A percentile compares a stretch with the other conserved stretches of the same genome.
phyloP scores from a whole-genome alignment of 2,797 vertebrate genomes.

The Lophura swinhoii region DNA sequence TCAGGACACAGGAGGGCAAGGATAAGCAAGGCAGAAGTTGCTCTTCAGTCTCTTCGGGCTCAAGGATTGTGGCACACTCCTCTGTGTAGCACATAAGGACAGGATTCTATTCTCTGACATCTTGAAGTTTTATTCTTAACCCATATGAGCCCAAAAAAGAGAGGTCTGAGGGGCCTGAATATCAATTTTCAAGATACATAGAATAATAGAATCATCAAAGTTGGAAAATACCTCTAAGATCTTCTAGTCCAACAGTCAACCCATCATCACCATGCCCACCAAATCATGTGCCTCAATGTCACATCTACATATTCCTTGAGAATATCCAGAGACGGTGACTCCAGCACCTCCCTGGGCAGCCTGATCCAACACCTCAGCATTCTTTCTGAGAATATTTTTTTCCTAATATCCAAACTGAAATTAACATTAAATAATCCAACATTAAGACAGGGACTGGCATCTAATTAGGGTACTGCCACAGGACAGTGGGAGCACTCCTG shows the following conservation, averaged over 20 bases:
- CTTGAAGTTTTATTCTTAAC: neutral
- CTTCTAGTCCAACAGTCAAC: too few species aligned
- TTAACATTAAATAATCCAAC: too few species aligned
- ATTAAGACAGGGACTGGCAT: neutral
- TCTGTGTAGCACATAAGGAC: neutral
- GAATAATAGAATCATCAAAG: too few species aligned
- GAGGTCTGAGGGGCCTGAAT: neutral
- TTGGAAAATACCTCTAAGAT: too few species aligned
- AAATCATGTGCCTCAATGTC: too few species aligned
- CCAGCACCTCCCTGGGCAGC: too few species aligned
- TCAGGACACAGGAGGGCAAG: neutral
- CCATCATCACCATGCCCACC: too few species aligned
- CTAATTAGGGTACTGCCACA: neutral
- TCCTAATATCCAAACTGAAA: too few species aligned
- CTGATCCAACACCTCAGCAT: too few species aligned
- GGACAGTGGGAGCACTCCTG: neutral
- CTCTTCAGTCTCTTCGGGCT: neutral
- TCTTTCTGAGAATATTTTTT: too few species aligned
- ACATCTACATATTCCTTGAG: too few species aligned
- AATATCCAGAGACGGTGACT: too few species aligned
- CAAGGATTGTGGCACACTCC: rapidly evolving
- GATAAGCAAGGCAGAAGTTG: neutral
- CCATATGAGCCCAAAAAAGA: neutral
- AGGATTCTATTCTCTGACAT: neutral
- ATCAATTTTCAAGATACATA: neutral